A percentile compares a stretch with the other conserved stretches of the same genome.
These are phyloP conservation scores for Pachycephala philippinensis DNA, from an alignment of 2,113 vertebrate genomes.

Conservation along the genomic window DNA sequence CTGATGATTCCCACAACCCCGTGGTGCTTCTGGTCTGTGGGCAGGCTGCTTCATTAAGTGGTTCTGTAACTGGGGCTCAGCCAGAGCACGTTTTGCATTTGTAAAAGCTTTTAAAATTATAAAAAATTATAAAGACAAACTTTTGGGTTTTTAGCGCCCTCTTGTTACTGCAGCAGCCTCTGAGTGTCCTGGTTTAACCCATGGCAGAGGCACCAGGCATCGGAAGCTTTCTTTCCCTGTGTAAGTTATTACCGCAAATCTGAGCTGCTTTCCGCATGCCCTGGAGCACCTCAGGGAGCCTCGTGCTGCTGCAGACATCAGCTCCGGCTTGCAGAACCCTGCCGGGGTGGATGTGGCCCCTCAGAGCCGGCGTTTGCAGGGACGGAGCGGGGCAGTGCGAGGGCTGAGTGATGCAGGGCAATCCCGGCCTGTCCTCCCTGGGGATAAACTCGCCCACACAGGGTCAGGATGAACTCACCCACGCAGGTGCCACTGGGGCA, in stretches of 20 bases:
- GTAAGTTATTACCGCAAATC: background rate
- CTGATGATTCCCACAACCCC: background rate
- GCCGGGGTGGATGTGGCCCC: background rate
- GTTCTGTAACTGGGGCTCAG: background rate
- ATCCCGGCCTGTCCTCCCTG: accelerated
- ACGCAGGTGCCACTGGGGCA: conserved; percentile 30
- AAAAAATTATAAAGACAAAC: background rate
- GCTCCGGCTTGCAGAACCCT: accelerated
- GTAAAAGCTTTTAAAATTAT: background rate
- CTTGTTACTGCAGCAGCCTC: background rate
- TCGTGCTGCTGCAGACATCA: background rate
- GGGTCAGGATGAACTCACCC: background rate
- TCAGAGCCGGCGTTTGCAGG: accelerated
- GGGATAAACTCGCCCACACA: background rate
- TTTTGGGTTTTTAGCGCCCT: background rate
- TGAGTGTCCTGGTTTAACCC: background rate
- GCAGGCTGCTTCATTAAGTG: background rate
- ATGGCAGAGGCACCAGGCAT: background rate
- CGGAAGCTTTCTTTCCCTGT: background rate
- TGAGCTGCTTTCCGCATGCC: background rate
- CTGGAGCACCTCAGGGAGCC: background rate
- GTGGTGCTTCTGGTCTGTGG: background rate
- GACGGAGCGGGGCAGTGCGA: accelerated
- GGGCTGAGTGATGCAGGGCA: background rate
- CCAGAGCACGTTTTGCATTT: background rate